Evolutionary conservation across 2,797 vertebrate species (phyloP).

Genomic region (Danio aesculapii): DNA sequence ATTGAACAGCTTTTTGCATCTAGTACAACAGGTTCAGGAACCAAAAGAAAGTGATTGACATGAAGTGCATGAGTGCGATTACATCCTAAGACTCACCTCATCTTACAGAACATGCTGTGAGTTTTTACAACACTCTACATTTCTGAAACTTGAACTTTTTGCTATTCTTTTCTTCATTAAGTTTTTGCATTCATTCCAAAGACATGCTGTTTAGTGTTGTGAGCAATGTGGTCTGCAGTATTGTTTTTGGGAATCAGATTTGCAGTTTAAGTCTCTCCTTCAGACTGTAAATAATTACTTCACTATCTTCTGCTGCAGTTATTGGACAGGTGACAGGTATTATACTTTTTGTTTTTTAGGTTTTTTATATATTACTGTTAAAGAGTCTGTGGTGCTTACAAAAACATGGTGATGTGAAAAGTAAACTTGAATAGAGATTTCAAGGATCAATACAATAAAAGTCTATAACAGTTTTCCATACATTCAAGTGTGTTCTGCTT

Average conservation of each 20-base stretch:
- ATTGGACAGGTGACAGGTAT: conserved; percentile 63
- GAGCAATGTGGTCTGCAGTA: no score
- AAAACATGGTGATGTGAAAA: neutral
- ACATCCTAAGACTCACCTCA: neutral
- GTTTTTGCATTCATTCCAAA: conserved; percentile 55
- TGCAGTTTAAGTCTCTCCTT: no score
- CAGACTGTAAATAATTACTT: no score
- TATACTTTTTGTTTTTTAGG: neutral
- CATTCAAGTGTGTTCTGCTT: no score
- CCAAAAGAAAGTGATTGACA: neutral
- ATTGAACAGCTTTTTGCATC: neutral
- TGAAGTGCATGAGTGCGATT: neutral
- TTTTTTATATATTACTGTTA: neutral
- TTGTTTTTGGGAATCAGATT: no score
- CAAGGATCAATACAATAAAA: no score
- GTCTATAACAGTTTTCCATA: no score
- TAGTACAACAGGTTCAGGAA: neutral
- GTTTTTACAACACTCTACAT: neutral
- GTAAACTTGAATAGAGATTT: no score
- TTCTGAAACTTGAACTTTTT: neutral
- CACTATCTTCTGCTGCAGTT: conserved; percentile 48
- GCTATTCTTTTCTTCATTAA: conserved; percentile 20
- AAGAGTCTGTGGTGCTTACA: neutral
- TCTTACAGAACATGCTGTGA: neutral
- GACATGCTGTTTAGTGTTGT: conserved; percentile 4